phyloP scores from a whole-genome alignment of 2,888 invertebrate species.

The Germaria angustata region DNA sequence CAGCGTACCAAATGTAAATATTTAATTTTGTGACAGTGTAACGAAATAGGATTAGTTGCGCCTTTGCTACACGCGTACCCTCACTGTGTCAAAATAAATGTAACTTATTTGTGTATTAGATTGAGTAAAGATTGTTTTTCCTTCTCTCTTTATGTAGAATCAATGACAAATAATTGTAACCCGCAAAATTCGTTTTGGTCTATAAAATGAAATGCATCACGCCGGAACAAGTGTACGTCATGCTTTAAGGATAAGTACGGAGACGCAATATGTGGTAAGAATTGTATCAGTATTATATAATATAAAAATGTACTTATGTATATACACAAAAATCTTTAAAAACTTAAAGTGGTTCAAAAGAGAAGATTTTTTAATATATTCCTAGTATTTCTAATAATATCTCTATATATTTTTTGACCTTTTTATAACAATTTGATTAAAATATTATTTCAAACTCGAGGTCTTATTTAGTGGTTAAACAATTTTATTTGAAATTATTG shows the following conservation, averaged over 20 bases:
- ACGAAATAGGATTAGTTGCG: slow-evolving; percentile 76
- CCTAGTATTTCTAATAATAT: no score
- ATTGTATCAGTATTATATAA: neutral
- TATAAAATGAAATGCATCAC: slow-evolving; percentile 46
- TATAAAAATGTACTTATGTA: no score
- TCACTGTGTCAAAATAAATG: slow-evolving; percentile 26
- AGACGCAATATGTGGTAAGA: neutral
- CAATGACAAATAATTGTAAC: slow-evolving; percentile 74
- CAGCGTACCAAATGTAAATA: slow-evolving; percentile 73
- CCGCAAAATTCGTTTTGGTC: slow-evolving; percentile 75
- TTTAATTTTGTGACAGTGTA: slow-evolving; percentile 78
- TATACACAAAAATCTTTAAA: neutral
- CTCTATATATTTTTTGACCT: no score
- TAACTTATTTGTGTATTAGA: slow-evolving; percentile 43
- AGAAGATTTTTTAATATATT: no score
- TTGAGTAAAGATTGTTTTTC: slow-evolving; percentile 17
- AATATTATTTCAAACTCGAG: no score
- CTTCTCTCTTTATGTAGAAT: slow-evolving; percentile 24
- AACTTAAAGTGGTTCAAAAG: no score
- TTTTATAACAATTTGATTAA: no score
- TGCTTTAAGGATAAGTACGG: neutral
- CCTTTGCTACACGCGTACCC: slow-evolving; percentile 69
- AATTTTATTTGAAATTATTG: no score
- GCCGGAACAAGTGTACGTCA: slow-evolving; percentile 55
- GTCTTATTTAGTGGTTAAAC: no score